Evolutionary conservation across 2,113 vertebrate species (phyloP).

Genomic region (Pelusios castaneus): DNA sequence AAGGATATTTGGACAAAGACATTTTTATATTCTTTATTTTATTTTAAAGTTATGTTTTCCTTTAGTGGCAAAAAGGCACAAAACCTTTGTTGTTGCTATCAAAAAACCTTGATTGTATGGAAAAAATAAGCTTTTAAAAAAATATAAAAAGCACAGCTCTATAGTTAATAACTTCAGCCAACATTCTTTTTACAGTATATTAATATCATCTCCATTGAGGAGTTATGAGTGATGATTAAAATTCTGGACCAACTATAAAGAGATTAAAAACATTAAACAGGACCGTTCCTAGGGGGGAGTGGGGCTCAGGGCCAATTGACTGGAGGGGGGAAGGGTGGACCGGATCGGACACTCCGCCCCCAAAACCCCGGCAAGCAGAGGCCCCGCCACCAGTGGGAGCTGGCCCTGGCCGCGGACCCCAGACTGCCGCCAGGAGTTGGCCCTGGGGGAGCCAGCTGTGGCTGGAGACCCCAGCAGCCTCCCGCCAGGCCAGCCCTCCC

Average conservation of each 20-base stretch:
- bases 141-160: background rate
- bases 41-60: background rate
- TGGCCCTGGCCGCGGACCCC: no score
- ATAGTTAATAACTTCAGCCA: background rate
- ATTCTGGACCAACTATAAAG: slow-evolving; percentile 24
- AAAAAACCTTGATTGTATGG: background rate
- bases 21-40: background rate
- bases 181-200: background rate
- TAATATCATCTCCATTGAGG: background rate
- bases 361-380: no score
- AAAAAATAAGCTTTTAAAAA: background rate
- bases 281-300: no score
- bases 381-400: no score
- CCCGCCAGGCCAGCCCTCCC: no score
- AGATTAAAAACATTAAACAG: slow-evolving; percentile 37
- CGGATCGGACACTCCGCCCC: no score
- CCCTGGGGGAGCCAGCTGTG: no score
- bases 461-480: no score
- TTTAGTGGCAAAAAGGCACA: background rate
- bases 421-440: no score
- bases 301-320: no score
- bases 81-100: background rate
- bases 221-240: background rate
- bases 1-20: background rate
- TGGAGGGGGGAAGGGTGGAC: no score